Evolutionary conservation across 2,888 invertebrate genomes (phyloP).

Genomic region (Drosophila ustulata): DNA sequence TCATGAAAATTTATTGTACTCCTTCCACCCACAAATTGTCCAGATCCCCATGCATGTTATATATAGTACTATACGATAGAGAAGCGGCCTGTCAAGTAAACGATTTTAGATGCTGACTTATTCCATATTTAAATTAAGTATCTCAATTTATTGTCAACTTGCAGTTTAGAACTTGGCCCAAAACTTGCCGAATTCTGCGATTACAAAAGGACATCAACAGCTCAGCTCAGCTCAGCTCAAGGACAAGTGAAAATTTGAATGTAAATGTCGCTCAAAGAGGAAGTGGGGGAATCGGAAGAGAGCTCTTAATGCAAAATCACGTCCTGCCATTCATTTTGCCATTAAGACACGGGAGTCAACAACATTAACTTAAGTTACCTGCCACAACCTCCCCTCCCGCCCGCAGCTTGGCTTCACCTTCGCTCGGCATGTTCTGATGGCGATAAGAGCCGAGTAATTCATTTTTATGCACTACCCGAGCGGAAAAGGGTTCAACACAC

Average conservation of each 20-base stretch:
- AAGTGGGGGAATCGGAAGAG: constrained; percentile 45
- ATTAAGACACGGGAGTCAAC: constrained; percentile 55
- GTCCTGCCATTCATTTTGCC: constrained; percentile 57
- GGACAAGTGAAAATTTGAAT: constrained; percentile 49
- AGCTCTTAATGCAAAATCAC: constrained; percentile 53
- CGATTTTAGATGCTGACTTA: constrained; percentile 28
- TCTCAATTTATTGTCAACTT: constrained; percentile 10
- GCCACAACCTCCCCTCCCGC: constrained; percentile 15
- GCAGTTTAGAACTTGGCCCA: background rate
- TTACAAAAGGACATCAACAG: background rate
- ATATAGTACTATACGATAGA: background rate
- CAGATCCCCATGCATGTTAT: background rate
- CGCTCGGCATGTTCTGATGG: constrained; percentile 4
- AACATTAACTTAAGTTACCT: constrained; percentile 59
- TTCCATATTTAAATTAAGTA: constrained; percentile 30
- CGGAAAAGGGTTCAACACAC: constrained; percentile 24
- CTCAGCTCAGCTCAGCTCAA: constrained; percentile 3
- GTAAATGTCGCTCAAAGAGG: constrained; percentile 37
- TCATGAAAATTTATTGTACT: constrained; percentile 71
- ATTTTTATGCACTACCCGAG: constrained; percentile 33
- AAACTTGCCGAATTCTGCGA: constrained; percentile 4
- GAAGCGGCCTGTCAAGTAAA: constrained; percentile 19
- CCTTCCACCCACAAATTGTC: constrained; percentile 23
- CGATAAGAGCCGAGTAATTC: constrained; percentile 28
- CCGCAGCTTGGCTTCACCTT: background rate